Conservation (phyloP, 2,113 vertebrate species). For the Oncorhynchus masou region DNA sequence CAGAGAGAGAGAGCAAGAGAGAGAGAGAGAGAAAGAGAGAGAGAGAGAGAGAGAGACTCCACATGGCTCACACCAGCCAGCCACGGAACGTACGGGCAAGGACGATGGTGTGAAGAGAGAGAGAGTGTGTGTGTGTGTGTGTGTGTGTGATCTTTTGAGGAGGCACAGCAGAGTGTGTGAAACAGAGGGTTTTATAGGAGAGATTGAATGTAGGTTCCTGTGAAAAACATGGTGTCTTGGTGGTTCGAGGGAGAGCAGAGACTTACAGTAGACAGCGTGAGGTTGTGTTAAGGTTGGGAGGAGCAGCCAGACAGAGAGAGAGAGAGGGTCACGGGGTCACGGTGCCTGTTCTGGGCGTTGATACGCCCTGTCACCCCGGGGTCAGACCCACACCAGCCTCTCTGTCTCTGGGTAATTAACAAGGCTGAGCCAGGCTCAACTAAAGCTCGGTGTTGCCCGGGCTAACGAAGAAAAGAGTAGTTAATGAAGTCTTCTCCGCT, state of each 20-base stretch:
- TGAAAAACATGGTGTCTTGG: not conserved
- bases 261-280: not conserved
- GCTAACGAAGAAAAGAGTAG: not conserved
- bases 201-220: not conserved
- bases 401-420: conserved; percentile 1
- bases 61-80: too few relatives aligned
- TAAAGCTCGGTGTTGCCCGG: not conserved
- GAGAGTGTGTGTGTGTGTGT: too few relatives aligned
- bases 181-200: too few relatives aligned
- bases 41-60: too few relatives aligned
- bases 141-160: too few relatives aligned
- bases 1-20: too few relatives aligned
- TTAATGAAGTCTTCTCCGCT: conserved; percentile 1
- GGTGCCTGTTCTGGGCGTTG: not conserved
- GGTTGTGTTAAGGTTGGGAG: not conserved
- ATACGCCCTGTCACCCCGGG: not conserved
- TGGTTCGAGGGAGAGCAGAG: not conserved
- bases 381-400: not conserved
- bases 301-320: not conserved
- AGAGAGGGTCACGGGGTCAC: not conserved
- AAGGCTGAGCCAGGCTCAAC: not conserved
- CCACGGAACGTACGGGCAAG: too few relatives aligned
- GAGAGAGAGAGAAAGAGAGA: too few relatives aligned
- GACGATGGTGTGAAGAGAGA: too few relatives aligned
- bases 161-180: too few relatives aligned